Conservation (phyloP, 2,888 invertebrate genomes). For the Drosophila pseudotalamancana region DNA sequence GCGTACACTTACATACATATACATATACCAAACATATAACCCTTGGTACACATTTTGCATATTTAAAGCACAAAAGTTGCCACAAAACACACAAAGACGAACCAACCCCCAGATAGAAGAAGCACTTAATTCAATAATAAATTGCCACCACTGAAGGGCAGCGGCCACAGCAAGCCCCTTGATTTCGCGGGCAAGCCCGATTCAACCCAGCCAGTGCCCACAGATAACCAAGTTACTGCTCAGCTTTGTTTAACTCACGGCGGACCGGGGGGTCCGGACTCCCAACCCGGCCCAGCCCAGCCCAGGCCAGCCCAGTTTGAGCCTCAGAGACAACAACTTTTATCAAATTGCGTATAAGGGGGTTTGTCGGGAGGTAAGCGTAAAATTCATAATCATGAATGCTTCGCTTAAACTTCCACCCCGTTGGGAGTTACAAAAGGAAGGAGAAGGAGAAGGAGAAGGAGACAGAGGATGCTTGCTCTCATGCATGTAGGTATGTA, state of each 20-base stretch:
- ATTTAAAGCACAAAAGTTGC: slow-evolving; percentile 55
- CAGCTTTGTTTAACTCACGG: slow-evolving; percentile 10
- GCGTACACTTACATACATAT: slow-evolving; percentile 4
- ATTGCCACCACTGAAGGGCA: slow-evolving; percentile 66
- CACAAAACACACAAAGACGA: slow-evolving; percentile 28
- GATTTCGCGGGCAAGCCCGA: slow-evolving; percentile 38
- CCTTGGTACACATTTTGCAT: slow-evolving; percentile 67
- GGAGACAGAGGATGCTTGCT: slow-evolving; percentile 7
- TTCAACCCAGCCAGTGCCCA: slow-evolving; percentile 45
- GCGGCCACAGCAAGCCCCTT: slow-evolving; percentile 46
- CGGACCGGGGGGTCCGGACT: slow-evolving; percentile 6
- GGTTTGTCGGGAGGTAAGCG: slow-evolving; percentile 83
- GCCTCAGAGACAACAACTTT: slow-evolving; percentile 70
- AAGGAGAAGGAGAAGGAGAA: slow-evolving; percentile 14
- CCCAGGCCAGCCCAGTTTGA: slow-evolving; percentile 60
- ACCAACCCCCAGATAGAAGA: slow-evolving; percentile 60
- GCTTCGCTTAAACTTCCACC: slow-evolving; percentile 74
- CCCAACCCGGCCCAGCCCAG: slow-evolving; percentile 1
- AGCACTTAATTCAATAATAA: slow-evolving; percentile 80
- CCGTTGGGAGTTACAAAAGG: slow-evolving; percentile 38
- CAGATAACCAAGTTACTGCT: slow-evolving; percentile 65
- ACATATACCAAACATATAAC: slow-evolving; percentile 16
- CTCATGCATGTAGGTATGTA: slow-evolving; percentile 2
- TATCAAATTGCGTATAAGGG: slow-evolving; percentile 73
- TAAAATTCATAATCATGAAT: slow-evolving; percentile 83